Evolutionary conservation across 1,140 invertebrate genomes (phyloP), one percentile per base, ranked within the genome.

Genomic region (Ceratina japonica): DNA sequence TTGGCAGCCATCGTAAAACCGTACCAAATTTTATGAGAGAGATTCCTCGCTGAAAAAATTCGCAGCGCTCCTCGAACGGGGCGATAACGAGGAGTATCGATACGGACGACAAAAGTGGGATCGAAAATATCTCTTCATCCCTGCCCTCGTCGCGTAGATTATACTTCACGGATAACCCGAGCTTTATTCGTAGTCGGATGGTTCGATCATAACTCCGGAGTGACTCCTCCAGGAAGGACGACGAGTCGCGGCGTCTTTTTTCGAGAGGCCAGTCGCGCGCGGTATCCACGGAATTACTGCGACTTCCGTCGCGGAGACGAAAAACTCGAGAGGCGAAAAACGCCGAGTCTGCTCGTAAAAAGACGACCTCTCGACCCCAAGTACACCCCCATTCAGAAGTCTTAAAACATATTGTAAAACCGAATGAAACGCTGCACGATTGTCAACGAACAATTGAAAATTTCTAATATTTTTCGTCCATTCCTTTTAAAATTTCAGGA

Each of bases 271-370:
- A 59, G 49, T 52, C 54, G 18, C 37, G 18, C 22, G n/a, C 51
- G 65, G 18, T 22, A 24, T 20, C 7, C 49, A 13, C n/a, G 15
- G 37, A 59, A 83, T 83, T 75, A 80, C 68, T 68, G 10, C 16
- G 52, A 31, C 22, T 27, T 37, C 18, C 27, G 20, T 31, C 15
- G 51, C 18, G 8, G 24, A 62, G 63, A 22, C 16, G 51, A n/a
- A 62, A 56, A 59, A 68, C 16, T 7, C 1, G 51, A 22, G 66
- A 82, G 20, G 44, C 24, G 16, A 37, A 68, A 63, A 44, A 68
- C 69, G 59, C 51, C 20, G 37, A 31, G 24, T 49, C 20, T 13
- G 52, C 52, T 73, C 65, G 44, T 83, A 22, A 70, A 71, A 83
- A 76, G 61, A n/a, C 61, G 44, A 70, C 51, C n/a, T 44, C 22